Evolutionary conservation across 1,140 invertebrate genomes (phyloP), one percentile per base, ranked within the genome.

Genomic region (Drosophila lacteicornis): DNA sequence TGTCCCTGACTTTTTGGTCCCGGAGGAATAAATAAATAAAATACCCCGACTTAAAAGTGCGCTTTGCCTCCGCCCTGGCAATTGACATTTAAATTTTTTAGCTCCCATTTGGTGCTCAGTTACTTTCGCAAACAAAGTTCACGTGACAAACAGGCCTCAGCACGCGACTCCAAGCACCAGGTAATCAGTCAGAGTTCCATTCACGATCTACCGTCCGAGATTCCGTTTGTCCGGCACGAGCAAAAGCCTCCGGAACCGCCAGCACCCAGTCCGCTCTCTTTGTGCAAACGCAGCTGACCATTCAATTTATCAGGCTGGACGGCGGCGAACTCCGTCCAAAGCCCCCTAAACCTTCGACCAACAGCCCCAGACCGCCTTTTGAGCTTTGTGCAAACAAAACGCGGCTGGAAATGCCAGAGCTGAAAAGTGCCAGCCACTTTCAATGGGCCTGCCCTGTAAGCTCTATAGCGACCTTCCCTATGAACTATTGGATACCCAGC

Each of bases 251-350:
- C 51, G 7, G 13, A 22, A 42, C 36, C 57, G 33, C 53, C 74
- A 56, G 62, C n/a, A 38, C 27, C 66, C 51, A 59, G 63, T 50
- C 56, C 78, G 73, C 61, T 90, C 81, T 74, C 65, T 88, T 88
- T 90, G 80, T 88, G 79, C 67, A 69, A 82, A 82, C 85, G 75
- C 82, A 84, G 59, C 75, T 90, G 82, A 80, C 85, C 85, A 84
- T 90, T 90, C 79, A 82, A 90, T 90, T 90, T 88, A 90, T 91
- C 85, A 90, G 82, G 82, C 85, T 88, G 78, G 78, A 67, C 78
- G 70, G 58, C 51, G 66, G 51, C 43, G 27, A 30, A 15, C 33
- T 42, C 38, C 30, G 43, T 19, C 19, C 51, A 19, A 38, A 70
- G 40, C 11, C 58, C 62, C 53, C 19, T 45, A 36, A 46, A 38